phyloP scores from a whole-genome alignment of 2,113 vertebrate species.

The Lontra canadensis region DNA sequence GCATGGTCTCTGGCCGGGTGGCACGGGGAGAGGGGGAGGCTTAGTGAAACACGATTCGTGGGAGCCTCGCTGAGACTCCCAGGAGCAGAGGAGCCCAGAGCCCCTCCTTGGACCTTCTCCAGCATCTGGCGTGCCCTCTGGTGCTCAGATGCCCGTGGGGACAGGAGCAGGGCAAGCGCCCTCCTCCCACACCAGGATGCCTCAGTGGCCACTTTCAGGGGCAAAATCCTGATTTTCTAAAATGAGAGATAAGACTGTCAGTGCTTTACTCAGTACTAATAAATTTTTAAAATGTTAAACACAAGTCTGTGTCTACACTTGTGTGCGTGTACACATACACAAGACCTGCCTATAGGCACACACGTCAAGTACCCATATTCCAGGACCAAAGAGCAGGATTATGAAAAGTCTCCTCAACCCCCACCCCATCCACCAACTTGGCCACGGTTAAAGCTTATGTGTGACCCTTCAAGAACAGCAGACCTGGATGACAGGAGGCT shows the following conservation, averaged over 20 bases:
- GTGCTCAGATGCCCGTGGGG: neutral
- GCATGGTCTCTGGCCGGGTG: fast-evolving
- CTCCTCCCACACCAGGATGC: no score
- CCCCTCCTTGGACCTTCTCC: neutral
- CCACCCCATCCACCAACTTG: fast-evolving
- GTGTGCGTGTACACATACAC: fast-evolving
- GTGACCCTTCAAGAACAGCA: fast-evolving
- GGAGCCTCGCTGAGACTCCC: neutral
- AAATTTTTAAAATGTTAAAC: neutral
- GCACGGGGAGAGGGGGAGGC: no score
- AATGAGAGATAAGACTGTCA: neutral
- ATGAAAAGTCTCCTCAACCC: neutral
- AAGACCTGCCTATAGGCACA: neutral
- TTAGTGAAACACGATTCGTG: neutral
- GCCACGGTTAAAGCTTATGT: fast-evolving
- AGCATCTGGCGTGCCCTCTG: neutral
- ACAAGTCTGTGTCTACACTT: neutral
- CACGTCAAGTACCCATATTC: neutral
- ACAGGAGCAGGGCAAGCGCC: neutral
- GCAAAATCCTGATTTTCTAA: neutral
- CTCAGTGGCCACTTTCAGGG: neutral
- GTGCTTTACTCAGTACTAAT: neutral
- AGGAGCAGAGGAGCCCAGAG: neutral
- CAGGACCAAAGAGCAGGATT: neutral
- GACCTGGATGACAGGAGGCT: neutral